These are phyloP conservation scores for Saccostrea glomerata DNA, from an alignment of 1,140 invertebrate genomes.

Conservation along the genomic window DNA sequence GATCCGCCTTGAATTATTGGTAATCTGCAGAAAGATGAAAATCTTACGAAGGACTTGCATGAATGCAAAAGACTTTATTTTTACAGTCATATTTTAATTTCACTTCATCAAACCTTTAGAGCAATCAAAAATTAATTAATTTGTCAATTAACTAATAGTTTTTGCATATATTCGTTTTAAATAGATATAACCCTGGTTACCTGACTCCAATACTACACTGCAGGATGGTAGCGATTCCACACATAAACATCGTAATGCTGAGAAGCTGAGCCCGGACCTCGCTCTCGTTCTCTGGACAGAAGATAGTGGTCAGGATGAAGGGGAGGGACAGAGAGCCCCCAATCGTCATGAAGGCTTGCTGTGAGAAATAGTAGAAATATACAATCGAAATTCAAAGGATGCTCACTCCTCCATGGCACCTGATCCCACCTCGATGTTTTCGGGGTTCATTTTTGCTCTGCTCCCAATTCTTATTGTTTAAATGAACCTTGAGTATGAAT, in stretches of 20 bases:
- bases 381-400: background rate
- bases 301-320: constrained; percentile 58
- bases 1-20: constrained; percentile 88
- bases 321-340: constrained; percentile 63
- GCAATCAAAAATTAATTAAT: too few relatives aligned
- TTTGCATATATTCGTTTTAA: too few relatives aligned
- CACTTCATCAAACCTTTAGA: too few relatives aligned
- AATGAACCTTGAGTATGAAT: background rate
- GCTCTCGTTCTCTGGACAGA: constrained; percentile 78
- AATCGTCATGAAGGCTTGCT: constrained; percentile 70
- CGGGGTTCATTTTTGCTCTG: too few relatives aligned
- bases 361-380: background rate
- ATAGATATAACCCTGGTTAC: constrained; percentile 73
- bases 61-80: too few relatives aligned
- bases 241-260: constrained; percentile 67
- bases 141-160: too few relatives aligned
- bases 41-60: background rate
- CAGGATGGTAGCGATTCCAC: constrained; percentile 88
- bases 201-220: constrained; percentile 90
- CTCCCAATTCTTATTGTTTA: too few relatives aligned
- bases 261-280: constrained; percentile 62
- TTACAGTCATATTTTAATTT: too few relatives aligned
- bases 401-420: too few relatives aligned
- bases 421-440: too few relatives aligned
- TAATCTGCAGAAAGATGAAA: constrained; percentile 77